Evolutionary conservation across 1,140 invertebrate species (phyloP).

Genomic region (Caerostris darwini): DNA sequence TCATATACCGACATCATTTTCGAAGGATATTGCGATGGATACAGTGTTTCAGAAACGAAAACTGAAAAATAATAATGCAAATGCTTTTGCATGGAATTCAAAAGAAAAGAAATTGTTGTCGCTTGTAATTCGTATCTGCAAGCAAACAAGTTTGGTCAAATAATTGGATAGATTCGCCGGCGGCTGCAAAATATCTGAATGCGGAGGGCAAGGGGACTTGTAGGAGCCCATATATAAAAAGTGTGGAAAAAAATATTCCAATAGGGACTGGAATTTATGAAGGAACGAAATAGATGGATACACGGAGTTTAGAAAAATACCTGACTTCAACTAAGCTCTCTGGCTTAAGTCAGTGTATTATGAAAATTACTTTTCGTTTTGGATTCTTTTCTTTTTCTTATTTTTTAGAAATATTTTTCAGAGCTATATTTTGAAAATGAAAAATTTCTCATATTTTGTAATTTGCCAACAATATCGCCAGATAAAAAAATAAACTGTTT

Average conservation of each 20-base stretch:
- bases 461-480: too few species aligned
- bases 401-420: neutral
- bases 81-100: neutral
- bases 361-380: neutral
- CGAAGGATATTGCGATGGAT: neutral
- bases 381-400: neutral
- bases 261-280: slow-evolving; percentile 16
- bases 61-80: slow-evolving; percentile 20
- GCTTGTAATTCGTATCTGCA: slow-evolving; percentile 34
- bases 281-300: neutral
- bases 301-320: neutral
- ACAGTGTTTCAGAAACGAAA: neutral
- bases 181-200: slow-evolving; percentile 16
- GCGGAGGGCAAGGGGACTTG: neutral
- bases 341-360: slow-evolving; percentile 12
- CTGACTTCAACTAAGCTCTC: neutral
- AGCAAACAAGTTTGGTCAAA: slow-evolving; percentile 42
- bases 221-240: neutral
- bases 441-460: too few species aligned
- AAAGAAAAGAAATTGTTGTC: neutral
- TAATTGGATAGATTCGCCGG: slow-evolving; percentile 34
- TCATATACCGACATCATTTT: slow-evolving; percentile 38
- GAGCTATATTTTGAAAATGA: neutral
- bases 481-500: too few species aligned
- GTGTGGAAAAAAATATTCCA: slow-evolving; percentile 21